Conservation (phyloP, 2,888 invertebrate species). For the Andricus quercusramuli region DNA sequence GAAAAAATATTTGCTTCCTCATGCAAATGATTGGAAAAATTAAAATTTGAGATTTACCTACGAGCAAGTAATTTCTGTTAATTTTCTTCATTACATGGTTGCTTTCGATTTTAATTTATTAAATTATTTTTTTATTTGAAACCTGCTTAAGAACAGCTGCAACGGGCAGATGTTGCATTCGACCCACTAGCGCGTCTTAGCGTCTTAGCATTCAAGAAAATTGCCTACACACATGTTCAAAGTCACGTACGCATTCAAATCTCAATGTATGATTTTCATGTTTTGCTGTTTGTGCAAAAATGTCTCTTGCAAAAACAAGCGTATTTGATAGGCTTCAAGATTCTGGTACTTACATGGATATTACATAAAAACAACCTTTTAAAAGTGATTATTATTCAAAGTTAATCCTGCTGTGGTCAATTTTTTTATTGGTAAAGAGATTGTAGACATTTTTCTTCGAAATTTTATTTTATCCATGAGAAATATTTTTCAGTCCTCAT, state of each 20-base stretch:
- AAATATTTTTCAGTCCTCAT: not conserved
- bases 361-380: not conserved
- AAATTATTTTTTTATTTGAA: slow-evolving; percentile 20
- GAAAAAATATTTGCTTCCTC: not conserved
- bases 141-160: slow-evolving; percentile 63
- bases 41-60: not conserved
- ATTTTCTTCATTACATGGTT: not conserved
- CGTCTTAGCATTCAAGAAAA: slow-evolving; percentile 50
- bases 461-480: not conserved
- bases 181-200: slow-evolving; percentile 53
- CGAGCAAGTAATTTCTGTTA: not conserved
- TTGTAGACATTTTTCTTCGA: not conserved
- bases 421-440: not conserved
- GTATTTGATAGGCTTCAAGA: not conserved
- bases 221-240: slow-evolving; percentile 43
- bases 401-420: not conserved
- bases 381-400: not conserved
- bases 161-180: slow-evolving; percentile 66
- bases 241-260: slow-evolving; percentile 6
- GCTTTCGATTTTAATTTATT: not conserved
- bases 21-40: not conserved
- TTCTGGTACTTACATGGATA: not conserved
- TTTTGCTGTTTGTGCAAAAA: not conserved
- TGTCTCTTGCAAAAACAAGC: not conserved
- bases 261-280: not conserved